Conservation (phyloP, 2,113 vertebrate species). For the Aviceda subcristata region DNA sequence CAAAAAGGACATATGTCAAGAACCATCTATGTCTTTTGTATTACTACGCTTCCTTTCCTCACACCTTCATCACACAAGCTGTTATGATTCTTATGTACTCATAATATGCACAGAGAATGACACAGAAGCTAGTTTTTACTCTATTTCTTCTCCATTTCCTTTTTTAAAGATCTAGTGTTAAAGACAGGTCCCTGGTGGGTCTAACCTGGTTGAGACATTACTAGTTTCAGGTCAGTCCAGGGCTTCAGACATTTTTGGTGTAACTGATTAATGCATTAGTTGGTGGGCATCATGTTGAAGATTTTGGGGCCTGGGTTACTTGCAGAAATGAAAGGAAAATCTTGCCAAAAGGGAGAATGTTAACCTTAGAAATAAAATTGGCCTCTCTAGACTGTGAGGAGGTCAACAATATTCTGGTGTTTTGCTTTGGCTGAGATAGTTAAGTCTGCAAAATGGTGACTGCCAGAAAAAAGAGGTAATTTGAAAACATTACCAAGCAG, state of each 20-base stretch:
- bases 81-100: not conserved
- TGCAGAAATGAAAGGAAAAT: conserved; percentile 4
- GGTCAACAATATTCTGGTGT: not conserved
- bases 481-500: not conserved
- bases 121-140: not conserved
- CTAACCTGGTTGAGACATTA: not conserved
- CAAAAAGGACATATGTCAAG: conserved; percentile 28
- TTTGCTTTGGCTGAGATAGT: not conserved
- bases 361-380: not conserved
- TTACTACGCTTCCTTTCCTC: not conserved
- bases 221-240: not conserved
- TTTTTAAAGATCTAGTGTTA: not conserved
- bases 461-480: not conserved
- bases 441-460: not conserved
- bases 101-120: not conserved
- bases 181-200: not conserved
- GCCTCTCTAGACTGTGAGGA: not conserved
- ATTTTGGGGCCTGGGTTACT: not conserved
- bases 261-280: not conserved
- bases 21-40: conserved; percentile 13
- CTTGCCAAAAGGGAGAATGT: not conserved
- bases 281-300: not conserved
- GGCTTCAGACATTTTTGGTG: not conserved
- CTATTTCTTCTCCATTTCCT: not conserved
- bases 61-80: not conserved